A percentile compares a stretch with the other conserved stretches of the same genome.
These are phyloP conservation scores for Sebastes iracundus DNA, from an alignment of 2,797 vertebrate species.

Conservation along the genomic window DNA sequence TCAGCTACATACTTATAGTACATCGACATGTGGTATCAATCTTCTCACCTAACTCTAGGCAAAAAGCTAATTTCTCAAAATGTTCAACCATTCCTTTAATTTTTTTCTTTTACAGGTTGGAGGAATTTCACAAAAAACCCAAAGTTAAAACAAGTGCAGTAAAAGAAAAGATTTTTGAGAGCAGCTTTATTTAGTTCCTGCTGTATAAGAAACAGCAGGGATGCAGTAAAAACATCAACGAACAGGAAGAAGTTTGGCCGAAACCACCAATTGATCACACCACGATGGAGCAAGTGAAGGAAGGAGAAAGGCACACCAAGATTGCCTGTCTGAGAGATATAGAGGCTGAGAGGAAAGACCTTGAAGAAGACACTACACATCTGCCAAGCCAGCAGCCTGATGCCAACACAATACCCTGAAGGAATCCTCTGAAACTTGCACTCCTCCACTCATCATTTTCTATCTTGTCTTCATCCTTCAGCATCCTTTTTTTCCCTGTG, in stretches of 20 bases:
- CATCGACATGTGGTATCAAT: background rate
- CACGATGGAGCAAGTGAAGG: background rate
- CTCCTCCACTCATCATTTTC: conserved; percentile 6
- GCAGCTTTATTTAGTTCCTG: background rate
- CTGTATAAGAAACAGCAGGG: background rate
- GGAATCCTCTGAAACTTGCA: background rate
- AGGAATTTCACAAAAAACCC: background rate
- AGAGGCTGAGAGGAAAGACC: conserved; percentile 6
- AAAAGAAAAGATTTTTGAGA: background rate
- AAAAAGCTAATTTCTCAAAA: background rate
- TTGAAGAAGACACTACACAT: conserved; percentile 1
- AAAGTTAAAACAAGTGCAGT: background rate
- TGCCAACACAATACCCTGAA: background rate
- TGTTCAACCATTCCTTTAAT: background rate
- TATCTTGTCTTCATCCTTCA: background rate
- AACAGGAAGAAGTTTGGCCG: background rate
- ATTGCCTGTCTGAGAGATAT: background rate
- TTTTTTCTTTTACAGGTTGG: background rate
- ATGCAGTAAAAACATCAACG: background rate
- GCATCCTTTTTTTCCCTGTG: background rate
- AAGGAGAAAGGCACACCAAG: background rate
- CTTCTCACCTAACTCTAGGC: background rate
- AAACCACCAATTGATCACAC: conserved; percentile 12
- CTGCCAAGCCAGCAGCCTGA: background rate
- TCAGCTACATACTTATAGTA: background rate